A percentile compares a stretch with the other conserved stretches of the same genome.
phyloP scores from a whole-genome alignment of 2,888 invertebrate genomes.

The Spisula solida region DNA sequence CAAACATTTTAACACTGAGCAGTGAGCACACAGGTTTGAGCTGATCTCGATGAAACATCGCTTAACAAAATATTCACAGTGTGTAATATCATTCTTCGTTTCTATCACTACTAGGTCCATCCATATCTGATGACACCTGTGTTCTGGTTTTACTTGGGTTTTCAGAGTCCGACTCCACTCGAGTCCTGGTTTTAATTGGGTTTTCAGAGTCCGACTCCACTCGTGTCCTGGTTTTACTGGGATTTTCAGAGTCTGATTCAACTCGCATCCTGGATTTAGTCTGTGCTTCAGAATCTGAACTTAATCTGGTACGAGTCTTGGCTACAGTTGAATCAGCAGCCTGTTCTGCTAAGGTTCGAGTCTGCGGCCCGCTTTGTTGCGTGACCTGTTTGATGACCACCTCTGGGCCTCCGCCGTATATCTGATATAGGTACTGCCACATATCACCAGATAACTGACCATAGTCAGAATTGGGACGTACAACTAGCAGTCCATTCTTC shows the following conservation, averaged over 20 bases:
- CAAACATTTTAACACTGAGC: no score
- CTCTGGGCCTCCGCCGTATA: conserved; percentile 97
- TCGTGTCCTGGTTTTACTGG: neutral
- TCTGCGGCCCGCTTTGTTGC: conserved; percentile 86
- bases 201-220: neutral
- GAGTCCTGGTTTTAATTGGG: neutral
- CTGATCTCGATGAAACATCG: neutral
- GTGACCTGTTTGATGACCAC: conserved; percentile 88
- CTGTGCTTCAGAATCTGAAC: conserved; percentile 20
- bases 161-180: neutral
- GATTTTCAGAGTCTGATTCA: conserved; percentile 4
- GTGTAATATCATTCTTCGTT: neutral
- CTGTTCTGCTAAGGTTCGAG: conserved; percentile 64
- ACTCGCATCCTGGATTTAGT: neutral
- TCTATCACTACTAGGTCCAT: neutral
- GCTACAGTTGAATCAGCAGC: conserved; percentile 39
- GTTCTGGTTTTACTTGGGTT: neutral
- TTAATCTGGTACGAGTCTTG: conserved; percentile 28
- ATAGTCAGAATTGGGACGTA: conserved; percentile 85
- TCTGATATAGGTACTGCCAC: conserved; percentile 95
- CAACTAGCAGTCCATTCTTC: conserved; percentile 81
- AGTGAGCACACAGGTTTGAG: no score
- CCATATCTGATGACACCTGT: neutral
- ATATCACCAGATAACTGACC: conserved; percentile 93
- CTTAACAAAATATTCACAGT: neutral